Percentiles rank a stretch among this genome's conserved stretches.
Conservation (phyloP, 2,888 invertebrate species). For the Dryobotodes eremita region DNA sequence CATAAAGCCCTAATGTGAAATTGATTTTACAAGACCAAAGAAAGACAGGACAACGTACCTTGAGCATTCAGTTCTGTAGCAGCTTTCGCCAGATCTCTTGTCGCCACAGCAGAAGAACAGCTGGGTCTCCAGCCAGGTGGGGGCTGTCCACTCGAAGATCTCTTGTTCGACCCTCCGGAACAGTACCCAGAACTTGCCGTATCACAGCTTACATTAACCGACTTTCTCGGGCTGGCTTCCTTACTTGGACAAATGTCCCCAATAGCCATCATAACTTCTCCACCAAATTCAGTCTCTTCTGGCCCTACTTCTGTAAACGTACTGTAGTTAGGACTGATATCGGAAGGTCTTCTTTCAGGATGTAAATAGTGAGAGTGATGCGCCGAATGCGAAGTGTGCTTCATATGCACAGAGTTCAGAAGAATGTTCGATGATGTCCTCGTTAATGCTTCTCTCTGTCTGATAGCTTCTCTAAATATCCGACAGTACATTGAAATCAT, state of each 20-base stretch:
- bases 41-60: constrained; percentile 88
- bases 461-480: constrained; percentile 95
- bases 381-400: constrained; percentile 93
- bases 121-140: constrained; percentile 91
- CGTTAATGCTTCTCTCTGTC: constrained; percentile 95
- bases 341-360: constrained; percentile 87
- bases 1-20: constrained; percentile 8
- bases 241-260: constrained; percentile 88
- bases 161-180: constrained; percentile 88
- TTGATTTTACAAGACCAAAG: neutral
- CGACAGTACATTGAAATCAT: constrained; percentile 98
- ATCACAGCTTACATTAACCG: constrained; percentile 88
- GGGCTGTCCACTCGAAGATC: constrained; percentile 88
- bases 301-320: constrained; percentile 89
- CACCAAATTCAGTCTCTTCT: constrained; percentile 86
- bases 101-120: constrained; percentile 91
- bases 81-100: constrained; percentile 91
- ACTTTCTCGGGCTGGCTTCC: constrained; percentile 89
- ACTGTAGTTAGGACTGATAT: constrained; percentile 88
- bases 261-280: constrained; percentile 83
- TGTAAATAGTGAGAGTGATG: constrained; percentile 91
- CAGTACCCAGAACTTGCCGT: constrained; percentile 89
- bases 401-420: constrained; percentile 95
- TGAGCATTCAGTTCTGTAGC: constrained; percentile 93
- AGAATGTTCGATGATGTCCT: constrained; percentile 96